Percentiles rank a stretch among this genome's conserved stretches.
phyloP scores from a whole-genome alignment of 2,888 invertebrate genomes.

The Lasioglossum morio region DNA sequence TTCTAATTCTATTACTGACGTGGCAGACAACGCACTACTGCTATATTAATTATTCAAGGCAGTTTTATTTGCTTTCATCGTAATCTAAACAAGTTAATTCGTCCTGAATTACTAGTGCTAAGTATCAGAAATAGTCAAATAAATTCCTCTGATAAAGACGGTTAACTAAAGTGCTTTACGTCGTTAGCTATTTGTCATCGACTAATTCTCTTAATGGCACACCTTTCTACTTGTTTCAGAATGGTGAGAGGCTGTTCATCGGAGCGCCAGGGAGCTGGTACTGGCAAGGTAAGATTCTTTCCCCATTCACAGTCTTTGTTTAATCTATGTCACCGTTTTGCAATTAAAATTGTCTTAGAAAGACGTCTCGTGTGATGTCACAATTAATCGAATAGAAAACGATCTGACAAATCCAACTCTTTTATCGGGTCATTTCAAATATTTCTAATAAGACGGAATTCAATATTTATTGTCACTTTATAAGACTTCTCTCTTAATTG shows the following conservation, averaged over 20 bases:
- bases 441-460: not conserved
- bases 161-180: slow-evolving; percentile 23
- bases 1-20: not conserved
- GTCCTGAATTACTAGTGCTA: not conserved
- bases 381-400: not conserved
- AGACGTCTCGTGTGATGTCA: not conserved
- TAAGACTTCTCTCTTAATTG: not conserved
- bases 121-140: not conserved
- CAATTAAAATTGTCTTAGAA: slow-evolving; percentile 6
- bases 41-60: not conserved
- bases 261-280: slow-evolving; percentile 99
- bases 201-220: slow-evolving; percentile 42
- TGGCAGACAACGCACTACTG: not conserved
- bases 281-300: slow-evolving; percentile 95
- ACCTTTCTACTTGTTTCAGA: slow-evolving; percentile 86
- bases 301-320: slow-evolving; percentile 9
- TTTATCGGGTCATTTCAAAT: not conserved
- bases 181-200: slow-evolving; percentile 32
- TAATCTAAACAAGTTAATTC: not conserved
- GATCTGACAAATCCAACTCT: not conserved
- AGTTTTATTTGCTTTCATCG: not conserved
- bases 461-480: not conserved
- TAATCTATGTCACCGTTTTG: slow-evolving; percentile 25
- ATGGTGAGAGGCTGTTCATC: slow-evolving; percentile 93
- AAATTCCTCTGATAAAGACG: slow-evolving; percentile 28